Base-by-base conservation (phyloP, 2,113 vertebrate species). In the Actinemys pallida region DNA sequence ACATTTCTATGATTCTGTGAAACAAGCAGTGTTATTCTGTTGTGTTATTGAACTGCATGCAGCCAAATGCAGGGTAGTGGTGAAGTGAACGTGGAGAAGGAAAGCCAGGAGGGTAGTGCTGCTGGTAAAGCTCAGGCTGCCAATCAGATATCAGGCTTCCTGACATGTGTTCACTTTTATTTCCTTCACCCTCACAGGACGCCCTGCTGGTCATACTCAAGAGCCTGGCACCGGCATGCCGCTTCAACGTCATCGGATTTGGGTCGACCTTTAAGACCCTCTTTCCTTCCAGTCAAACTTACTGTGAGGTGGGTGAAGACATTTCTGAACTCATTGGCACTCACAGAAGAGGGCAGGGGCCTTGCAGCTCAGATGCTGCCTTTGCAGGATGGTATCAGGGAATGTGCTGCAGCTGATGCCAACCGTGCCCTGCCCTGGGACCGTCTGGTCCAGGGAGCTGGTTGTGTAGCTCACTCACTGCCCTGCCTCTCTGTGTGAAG, bases 181-280 rank as follows among this genome's bases (percentile, higher is more conserved):
- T 90, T 80, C 49, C 93, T 53, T 84, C 6, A 0, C 12, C 79
- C 47, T n/a, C 39, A 1, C 96, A 99, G 99, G 99, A 99, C 12
- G 99, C 99, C 93, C 98, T 99, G 98, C 86, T 99, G 95, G 99
- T 99, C 91, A 97, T 98, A 89, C 98, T 99, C 47, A 99, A 99
- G 95, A 99, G 99, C 96, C 99, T 99, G 31, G 98, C 99, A 96
- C 99, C 99, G 9, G 94, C 97, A 0, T 99, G 99, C 93, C 98
- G 99, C 57, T 99, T 99, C 98, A 99, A 99, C 10, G 4, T 99
- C 92, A 86, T 99, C 4, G 98, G 99, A 24, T 99, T 99, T 39
- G 99, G 99, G 81, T 99, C 99, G 3, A 99, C 98, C 0, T 99
- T 99, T 96, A 99, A 99, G 96, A 97, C 98, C 1, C 97, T 99